Conservation (phyloP, 2,797 vertebrate species). For the Varecia variegata region DNA sequence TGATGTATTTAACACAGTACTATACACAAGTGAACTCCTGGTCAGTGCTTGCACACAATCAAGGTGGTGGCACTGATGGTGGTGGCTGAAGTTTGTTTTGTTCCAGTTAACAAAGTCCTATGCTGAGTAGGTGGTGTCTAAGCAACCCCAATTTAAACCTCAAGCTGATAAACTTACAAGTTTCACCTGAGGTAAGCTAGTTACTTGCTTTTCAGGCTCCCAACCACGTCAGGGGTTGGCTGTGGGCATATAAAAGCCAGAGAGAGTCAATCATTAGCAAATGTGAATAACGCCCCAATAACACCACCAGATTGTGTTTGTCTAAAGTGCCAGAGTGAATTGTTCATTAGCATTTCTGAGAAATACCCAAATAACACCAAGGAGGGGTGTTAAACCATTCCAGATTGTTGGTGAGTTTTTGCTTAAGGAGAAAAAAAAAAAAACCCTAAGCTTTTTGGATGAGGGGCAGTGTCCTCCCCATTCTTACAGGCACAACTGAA, state of each 20-base stretch:
- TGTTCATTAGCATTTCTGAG: slow-evolving; percentile 54
- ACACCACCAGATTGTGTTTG: slow-evolving; percentile 54
- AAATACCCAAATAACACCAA: slow-evolving; percentile 6
- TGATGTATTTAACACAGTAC: not conserved
- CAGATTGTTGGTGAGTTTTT: slow-evolving; percentile 30
- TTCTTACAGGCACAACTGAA: not conserved
- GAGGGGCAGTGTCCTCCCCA: not conserved
- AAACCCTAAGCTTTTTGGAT: not conserved
- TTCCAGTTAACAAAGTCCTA: not conserved
- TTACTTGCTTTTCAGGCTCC: not conserved
- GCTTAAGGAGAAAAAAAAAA: not conserved
- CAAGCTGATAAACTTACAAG: not conserved
- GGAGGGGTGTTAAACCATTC: slow-evolving; percentile 1
- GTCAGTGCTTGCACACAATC: not conserved
- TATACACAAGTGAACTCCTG: rapidly evolving
- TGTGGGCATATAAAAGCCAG: not conserved
- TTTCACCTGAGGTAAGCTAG: not conserved
- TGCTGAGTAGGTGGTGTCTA: not conserved
- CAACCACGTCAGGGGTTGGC: not conserved
- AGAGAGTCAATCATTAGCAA: not conserved
- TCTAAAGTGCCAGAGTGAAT: slow-evolving; percentile 19
- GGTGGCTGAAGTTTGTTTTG: not conserved
- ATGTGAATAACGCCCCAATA: not conserved
- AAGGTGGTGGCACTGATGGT: rapidly evolving
- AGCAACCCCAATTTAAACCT: not conserved